Evolutionary conservation across 2,888 invertebrate genomes (phyloP).

Genomic region (Vanessa cardui): DNA sequence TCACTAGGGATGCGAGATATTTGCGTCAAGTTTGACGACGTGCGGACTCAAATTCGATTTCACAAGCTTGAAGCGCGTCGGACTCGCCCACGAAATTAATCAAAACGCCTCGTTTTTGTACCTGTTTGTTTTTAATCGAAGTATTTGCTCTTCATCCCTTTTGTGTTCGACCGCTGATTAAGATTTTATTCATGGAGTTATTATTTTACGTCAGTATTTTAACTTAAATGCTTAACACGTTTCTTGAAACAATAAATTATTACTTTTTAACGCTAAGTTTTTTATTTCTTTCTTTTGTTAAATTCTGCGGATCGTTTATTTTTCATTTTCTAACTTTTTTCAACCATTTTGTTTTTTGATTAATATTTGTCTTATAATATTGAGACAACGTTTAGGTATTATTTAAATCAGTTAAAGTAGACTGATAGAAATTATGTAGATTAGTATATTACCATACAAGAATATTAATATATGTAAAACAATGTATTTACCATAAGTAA

Average conservation of each 20-base stretch:
- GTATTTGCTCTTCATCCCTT: constrained; percentile 61
- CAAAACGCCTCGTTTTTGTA: constrained; percentile 74
- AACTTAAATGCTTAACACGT: constrained; percentile 35
- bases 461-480: too few species aligned
- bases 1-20: constrained; percentile 48
- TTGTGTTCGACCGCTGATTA: constrained; percentile 71
- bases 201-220: constrained; percentile 49
- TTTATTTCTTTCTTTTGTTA: constrained; percentile 17
- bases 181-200: constrained; percentile 79
- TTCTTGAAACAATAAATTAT: constrained; percentile 33
- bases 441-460: too few species aligned
- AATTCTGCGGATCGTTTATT: constrained; percentile 17
- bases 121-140: constrained; percentile 75
- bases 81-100: constrained; percentile 74
- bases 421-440: too few species aligned
- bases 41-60: constrained; percentile 66
- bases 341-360: background rate
- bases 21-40: constrained; percentile 74
- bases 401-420: too few species aligned
- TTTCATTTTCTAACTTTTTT: constrained; percentile 6
- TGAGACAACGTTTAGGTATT: too few species aligned
- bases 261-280: constrained; percentile 6
- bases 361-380: too few species aligned
- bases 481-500: too few species aligned
- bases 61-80: constrained; percentile 51